These are phyloP conservation scores for Solea senegalensis DNA, from an alignment of 2,113 vertebrate genomes.

Conservation along the genomic window DNA sequence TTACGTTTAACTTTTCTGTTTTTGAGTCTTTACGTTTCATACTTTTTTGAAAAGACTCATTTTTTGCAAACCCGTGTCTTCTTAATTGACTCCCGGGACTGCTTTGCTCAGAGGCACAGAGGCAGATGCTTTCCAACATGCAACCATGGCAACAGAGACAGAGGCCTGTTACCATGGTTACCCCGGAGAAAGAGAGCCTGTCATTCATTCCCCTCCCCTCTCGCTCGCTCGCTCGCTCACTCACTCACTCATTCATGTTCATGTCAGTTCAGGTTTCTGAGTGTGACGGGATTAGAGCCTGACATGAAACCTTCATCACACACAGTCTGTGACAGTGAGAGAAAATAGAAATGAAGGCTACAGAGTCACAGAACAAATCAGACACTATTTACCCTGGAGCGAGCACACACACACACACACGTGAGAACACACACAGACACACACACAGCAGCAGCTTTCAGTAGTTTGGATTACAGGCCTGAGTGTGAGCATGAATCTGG, in stretches of 20 bases:
- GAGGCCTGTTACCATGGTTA: conserved; percentile 43
- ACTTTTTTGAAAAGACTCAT: too few species aligned
- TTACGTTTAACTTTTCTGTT: too few species aligned
- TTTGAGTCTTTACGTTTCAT: too few species aligned
- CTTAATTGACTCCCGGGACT: neutral
- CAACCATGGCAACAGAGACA: conserved; percentile 2
- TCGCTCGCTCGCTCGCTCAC: conserved; percentile 13
- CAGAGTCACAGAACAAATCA: conserved; percentile 53
- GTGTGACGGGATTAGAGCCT: conserved; percentile 51
- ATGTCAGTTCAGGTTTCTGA: conserved; percentile 44
- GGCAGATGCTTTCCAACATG: conserved; percentile 11
- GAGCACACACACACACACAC: conserved; percentile 3
- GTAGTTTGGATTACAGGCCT: conserved; percentile 20
- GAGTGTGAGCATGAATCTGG: conserved; percentile 2
- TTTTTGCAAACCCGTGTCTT: too few species aligned
- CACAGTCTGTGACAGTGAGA: conserved; percentile 41
- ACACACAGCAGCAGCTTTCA: conserved; percentile 18
- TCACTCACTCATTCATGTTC: conserved; percentile 26
- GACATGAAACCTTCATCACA: conserved; percentile 38
- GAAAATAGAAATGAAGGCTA: conserved; percentile 46
- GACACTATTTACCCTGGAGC: conserved; percentile 32
- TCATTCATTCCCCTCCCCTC: conserved; percentile 24
- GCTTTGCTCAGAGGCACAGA: conserved; percentile 36
- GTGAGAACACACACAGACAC: neutral
- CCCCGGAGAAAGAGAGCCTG: conserved; percentile 5